Evolutionary conservation across 2,888 invertebrate genomes (phyloP), one percentile per base, ranked within the genome.

Genomic region (Anoplius nigerrimus): DNA sequence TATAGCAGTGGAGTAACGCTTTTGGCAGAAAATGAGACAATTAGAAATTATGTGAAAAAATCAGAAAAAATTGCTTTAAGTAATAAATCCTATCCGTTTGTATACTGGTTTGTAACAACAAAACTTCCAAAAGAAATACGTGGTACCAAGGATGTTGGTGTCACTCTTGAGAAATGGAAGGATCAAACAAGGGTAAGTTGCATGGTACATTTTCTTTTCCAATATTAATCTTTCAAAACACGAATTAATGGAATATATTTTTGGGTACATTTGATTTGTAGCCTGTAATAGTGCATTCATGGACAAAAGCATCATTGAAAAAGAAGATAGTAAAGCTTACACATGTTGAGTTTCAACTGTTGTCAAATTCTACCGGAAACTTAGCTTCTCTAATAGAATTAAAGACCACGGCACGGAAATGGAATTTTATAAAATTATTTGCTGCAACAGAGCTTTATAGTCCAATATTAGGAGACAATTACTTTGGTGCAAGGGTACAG

Each of bases 401-500:
- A 15, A 79, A 74, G 48, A 72, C 85, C 1, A 81, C 84, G 0
- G 78, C 82, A 5, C 74, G 71, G 16, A 82, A 72, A 68, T 85
- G 86, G 81, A 87, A 89, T 59, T 84, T 87, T 0, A 27, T 89
- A 2, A 82, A 89, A 42, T 72, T 90, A 21, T 89, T 88, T 53
- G 83, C 89, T 56, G 77, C 89, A 0, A 84, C 87, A 4, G 71
- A 82, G 53, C 71, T 89, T 4, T 71, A 81, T 11, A 82, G 84
- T 63, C 90, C 90, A 16, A 71, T 90, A 61, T 75, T 90, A 21
- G 90, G 90, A 0, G 90, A 90, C 70, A 85, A 87, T 61, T 67
- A 87, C 24, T 86, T 85, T 62, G 87, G 87, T 0, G 80, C 85
- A 4, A 75, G 88, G 27, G 84, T 89, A 8, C 84, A 84, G 20